Evolutionary conservation across 2,113 vertebrate species (phyloP), one percentile per base, ranked within the genome.

Genomic region (Callithrix jacchus): DNA sequence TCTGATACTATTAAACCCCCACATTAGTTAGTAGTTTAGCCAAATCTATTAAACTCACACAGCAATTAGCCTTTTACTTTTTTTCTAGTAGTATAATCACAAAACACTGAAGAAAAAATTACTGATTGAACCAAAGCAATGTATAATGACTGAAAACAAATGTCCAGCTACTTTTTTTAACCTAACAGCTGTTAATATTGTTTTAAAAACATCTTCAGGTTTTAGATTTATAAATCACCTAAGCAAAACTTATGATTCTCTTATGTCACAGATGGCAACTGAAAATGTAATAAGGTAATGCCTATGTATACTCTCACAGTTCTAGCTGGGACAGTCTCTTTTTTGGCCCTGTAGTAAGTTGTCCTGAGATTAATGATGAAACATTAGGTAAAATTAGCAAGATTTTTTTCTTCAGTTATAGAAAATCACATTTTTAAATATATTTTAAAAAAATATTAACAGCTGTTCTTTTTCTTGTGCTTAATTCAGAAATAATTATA

Each of bases 281-380:
- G 95, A 98, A 97, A 98, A 93, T 35, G 32, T 68, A 61, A 74
- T 84, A 95, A 70, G 37, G 89, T 32, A 92, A 97, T 94, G 92
- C 74, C 83, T 96, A 68, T 91, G 96, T 95, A 61, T 97, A 95
- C 90, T 97, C 97, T 98, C 98, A 98, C 97, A 98, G 98, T 98
- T 97, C 87, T 0, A 0, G 66, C 61, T 95, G 97, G 97, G 97
- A 98, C 95, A 97, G 88, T 96, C 98, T 98, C 98, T 98, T 98
- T 98, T 98, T 98, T 98, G 98, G 98, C 98, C 98, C 98, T 98
- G 98, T 92, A 98, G 96, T 98, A 98, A 98, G 82, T 97, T 97
- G 96, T 99, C 98, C 98, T 98, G 98, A 99, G 99, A 98, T 98
- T 98, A 98, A 98, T 93, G 97, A 97, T 98, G 97, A 98, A 98